Conservation (phyloP, 2,797 vertebrate genomes). For the Tachyglossus aculeatus region DNA sequence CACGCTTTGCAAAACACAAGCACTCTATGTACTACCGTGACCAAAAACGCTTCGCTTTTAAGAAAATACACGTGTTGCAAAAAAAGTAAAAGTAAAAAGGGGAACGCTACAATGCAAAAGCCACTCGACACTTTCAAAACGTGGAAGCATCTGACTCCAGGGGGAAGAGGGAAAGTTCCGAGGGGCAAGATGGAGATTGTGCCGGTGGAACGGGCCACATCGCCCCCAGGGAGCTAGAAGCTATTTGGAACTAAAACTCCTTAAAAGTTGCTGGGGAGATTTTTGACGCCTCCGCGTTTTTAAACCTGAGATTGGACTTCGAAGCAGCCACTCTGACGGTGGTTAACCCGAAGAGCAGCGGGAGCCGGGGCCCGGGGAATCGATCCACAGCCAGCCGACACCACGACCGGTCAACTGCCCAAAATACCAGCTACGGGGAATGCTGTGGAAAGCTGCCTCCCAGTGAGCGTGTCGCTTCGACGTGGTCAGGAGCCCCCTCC, state of each 20-base stretch:
- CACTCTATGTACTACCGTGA: constrained; percentile 49
- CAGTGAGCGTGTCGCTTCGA: constrained; percentile 57
- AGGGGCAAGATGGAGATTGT: constrained; percentile 36
- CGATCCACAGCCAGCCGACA: constrained; percentile 42
- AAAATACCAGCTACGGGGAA: constrained; percentile 29
- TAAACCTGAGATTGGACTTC: constrained; percentile 63
- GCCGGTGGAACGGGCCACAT: constrained; percentile 45
- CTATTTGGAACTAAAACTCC: constrained; percentile 34
- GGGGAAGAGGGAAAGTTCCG: constrained; percentile 45
- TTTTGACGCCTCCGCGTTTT: constrained; percentile 46
- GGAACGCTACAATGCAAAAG: constrained; percentile 56
- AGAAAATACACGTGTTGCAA: constrained; percentile 33
- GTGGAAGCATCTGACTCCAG: background rate
- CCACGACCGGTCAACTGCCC: constrained; percentile 27
- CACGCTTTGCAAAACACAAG: constrained; percentile 49
- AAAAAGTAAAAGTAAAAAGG: constrained; percentile 49
- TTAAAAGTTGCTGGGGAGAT: constrained; percentile 39
- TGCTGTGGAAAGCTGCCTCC: constrained; percentile 37
- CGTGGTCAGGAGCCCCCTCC: constrained; percentile 51
- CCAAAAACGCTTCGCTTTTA: constrained; percentile 63
- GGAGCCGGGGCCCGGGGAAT: constrained; percentile 49
- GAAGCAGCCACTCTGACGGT: constrained; percentile 49
- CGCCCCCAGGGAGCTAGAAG: constrained; percentile 30
- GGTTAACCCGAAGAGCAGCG: constrained; percentile 26
- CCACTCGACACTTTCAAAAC: constrained; percentile 47